phyloP scores from a whole-genome alignment of 2,113 vertebrate genomes.

The Larimichthys crocea region DNA sequence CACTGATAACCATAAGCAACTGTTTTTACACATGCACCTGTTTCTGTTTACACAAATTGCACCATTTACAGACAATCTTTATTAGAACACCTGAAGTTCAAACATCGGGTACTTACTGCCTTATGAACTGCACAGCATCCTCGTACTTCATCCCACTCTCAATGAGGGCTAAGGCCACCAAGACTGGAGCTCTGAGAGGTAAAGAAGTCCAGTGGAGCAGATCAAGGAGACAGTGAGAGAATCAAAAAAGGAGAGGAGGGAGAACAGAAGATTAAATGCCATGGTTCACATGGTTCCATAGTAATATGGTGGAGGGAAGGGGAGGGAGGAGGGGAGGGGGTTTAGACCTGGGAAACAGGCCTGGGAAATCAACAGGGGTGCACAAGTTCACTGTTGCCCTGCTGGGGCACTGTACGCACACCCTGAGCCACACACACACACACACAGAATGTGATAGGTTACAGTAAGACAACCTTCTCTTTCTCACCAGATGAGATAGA shows the following conservation, averaged over 20 bases:
- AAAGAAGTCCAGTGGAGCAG: conserved; percentile 43
- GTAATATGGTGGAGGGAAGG: conserved; percentile 41
- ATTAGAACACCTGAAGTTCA: neutral
- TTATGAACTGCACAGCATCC: conserved; percentile 99
- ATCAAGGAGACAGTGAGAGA: conserved; percentile 52
- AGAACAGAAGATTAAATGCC: conserved; percentile 73
- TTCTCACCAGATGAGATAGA: conserved; percentile 61
- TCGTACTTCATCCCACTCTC: conserved; percentile 99
- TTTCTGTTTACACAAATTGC: neutral
- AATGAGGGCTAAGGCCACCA: conserved; percentile 98
- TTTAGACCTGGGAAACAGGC: conserved; percentile 77
- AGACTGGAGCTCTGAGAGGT: conserved; percentile 92
- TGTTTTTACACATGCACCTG: neutral
- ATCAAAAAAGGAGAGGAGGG: conserved; percentile 19
- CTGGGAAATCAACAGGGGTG: conserved; percentile 80
- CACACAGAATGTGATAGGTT: conserved; percentile 61
- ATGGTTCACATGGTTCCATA: conserved; percentile 67
- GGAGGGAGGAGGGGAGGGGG: neutral
- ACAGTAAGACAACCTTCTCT: conserved; percentile 66
- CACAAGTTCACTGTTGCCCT: conserved; percentile 57
- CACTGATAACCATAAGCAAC: neutral
- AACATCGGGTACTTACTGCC: conserved; percentile 90
- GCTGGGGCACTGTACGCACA: conserved; percentile 56
- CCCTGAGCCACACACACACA: conserved; percentile 44
- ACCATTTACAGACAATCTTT: neutral